phyloP scores from a whole-genome alignment of 2,113 vertebrate species.

The Pyrgilauda ruficollis region DNA sequence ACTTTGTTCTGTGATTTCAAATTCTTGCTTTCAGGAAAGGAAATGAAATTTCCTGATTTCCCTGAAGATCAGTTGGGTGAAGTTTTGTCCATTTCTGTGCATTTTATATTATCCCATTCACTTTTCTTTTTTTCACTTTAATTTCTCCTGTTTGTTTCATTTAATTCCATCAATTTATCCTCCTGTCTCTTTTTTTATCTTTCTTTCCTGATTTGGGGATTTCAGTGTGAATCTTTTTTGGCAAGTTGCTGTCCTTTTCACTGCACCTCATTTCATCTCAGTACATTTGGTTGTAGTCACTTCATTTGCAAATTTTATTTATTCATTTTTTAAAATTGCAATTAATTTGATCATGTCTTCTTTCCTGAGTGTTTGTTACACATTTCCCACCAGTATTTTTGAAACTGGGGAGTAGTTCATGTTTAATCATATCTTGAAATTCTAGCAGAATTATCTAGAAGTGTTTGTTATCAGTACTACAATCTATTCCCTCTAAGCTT shows the following conservation, averaged over 20 bases:
- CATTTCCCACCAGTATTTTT: background rate
- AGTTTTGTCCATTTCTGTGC: background rate
- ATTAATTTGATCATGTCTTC: background rate
- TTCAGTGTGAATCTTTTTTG: background rate
- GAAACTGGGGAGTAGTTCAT: background rate
- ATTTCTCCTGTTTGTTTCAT: background rate
- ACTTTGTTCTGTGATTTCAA: background rate
- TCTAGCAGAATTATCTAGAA: background rate
- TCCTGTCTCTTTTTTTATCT: background rate
- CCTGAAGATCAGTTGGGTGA: rapidly evolving
- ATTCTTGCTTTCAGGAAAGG: background rate
- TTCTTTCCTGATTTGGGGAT: background rate
- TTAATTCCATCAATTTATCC: background rate
- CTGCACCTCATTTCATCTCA: background rate
- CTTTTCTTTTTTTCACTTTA: background rate
- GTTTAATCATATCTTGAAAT: constrained; percentile 14
- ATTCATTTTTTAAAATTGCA: background rate
- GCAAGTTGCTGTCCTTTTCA: background rate
- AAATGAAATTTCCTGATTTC: background rate
- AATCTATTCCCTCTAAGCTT: background rate
- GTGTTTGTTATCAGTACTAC: background rate
- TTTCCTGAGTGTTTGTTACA: background rate
- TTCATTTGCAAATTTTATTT: background rate
- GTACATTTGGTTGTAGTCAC: rapidly evolving
- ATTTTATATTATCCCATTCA: background rate